These are phyloP conservation scores for Pteromalus puparum DNA, from an alignment of 1,140 invertebrate species.

Conservation along the genomic window DNA sequence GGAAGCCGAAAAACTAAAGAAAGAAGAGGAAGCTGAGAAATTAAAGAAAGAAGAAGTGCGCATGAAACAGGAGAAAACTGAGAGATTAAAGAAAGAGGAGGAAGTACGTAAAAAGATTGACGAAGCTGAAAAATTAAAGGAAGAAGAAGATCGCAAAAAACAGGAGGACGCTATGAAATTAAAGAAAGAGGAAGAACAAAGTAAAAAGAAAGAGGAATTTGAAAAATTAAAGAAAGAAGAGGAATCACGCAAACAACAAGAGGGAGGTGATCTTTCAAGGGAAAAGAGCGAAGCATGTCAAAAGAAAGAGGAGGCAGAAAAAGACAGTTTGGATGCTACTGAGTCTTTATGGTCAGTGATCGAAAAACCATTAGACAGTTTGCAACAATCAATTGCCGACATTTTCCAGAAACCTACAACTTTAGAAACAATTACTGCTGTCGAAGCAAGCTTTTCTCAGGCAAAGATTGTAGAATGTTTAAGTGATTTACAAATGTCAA, in stretches of 20 bases:
- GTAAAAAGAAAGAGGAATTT: slow-evolving; percentile 18
- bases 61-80: slow-evolving; percentile 42
- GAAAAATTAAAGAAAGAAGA: slow-evolving; percentile 38
- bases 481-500: slow-evolving; percentile 65
- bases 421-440: slow-evolving; percentile 34
- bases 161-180: slow-evolving; percentile 40
- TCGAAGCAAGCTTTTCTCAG: not conserved
- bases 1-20: too few relatives aligned
- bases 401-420: slow-evolving; percentile 67
- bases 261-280: not conserved
- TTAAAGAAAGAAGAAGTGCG: slow-evolving; percentile 45
- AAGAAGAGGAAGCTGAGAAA: slow-evolving; percentile 49
- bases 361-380: slow-evolving; percentile 55
- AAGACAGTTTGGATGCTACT: not conserved
- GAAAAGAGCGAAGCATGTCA: slow-evolving; percentile 41
- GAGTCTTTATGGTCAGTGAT: slow-evolving; percentile 53
- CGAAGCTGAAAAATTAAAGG: not conserved
- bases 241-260: not conserved
- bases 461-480: slow-evolving; percentile 59
- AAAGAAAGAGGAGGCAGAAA: slow-evolving; percentile 51
- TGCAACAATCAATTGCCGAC: slow-evolving; percentile 63
- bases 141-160: slow-evolving; percentile 11
- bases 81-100: slow-evolving; percentile 37
- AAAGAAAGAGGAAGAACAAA: slow-evolving; percentile 13
- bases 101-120: slow-evolving; percentile 23